phyloP scores from a whole-genome alignment of 92 coral and sea anemone species.

The Palythoa heliodiscus region DNA sequence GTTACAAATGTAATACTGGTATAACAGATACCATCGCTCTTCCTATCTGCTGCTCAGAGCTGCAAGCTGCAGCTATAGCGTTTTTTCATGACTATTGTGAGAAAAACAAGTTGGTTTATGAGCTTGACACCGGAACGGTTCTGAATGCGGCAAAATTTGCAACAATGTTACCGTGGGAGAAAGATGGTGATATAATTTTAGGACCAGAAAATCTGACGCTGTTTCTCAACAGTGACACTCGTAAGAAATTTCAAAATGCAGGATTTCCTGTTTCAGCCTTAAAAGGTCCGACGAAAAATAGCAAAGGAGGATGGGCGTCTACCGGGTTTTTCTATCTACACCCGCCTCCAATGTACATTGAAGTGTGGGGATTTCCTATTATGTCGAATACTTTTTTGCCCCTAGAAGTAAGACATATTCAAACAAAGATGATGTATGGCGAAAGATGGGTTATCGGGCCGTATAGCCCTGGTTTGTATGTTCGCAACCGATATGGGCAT shows the following conservation, averaged over 20 bases:
- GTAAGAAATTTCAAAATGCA: background rate
- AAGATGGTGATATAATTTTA: conserved; percentile 33
- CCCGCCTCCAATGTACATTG: conserved; percentile 5
- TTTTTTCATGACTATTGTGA: conserved; percentile 33
- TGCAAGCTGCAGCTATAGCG: conserved; percentile 1
- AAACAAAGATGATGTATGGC: conserved; percentile 31
- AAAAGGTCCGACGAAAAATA: background rate
- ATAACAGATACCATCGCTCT: conserved; percentile 22
- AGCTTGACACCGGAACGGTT: conserved; percentile 31
- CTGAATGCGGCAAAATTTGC: conserved; percentile 12
- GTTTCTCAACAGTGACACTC: conserved; percentile 24
- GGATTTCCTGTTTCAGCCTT: conserved; percentile 20
- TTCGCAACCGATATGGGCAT: conserved; percentile 34
- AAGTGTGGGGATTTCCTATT: conserved; percentile 35
- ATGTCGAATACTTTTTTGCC: conserved; percentile 22
- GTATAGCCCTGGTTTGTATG: conserved; percentile 29
- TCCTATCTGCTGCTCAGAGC: conserved; percentile 39
- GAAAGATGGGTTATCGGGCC: conserved; percentile 23
- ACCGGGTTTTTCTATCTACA: conserved; percentile 13
- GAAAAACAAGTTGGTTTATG: conserved; percentile 24
- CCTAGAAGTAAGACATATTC: background rate
- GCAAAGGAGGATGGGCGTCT: conserved; percentile 2
- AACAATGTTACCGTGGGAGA: conserved; percentile 36
- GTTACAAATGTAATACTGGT: conserved; percentile 2
- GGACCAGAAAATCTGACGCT: background rate